Evolutionary conservation across 2,797 vertebrate genomes (phyloP).

Genomic region (Miichthys miiuy): DNA sequence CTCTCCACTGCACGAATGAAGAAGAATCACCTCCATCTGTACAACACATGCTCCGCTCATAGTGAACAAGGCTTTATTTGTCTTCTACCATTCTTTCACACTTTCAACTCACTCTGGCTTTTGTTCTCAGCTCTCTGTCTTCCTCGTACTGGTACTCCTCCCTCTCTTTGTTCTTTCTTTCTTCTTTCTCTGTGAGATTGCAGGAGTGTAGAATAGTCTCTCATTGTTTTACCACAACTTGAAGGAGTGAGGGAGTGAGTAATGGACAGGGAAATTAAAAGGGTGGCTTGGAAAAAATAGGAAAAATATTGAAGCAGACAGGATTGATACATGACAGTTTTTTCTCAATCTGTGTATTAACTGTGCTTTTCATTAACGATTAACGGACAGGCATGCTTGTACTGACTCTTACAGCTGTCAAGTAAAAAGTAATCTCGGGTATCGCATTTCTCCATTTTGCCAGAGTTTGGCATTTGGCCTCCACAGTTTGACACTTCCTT

Average conservation of each 20-base stretch:
- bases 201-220: slow-evolving; percentile 1
- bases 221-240: slow-evolving; percentile 21
- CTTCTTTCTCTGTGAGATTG: slow-evolving; percentile 6
- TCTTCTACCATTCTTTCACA: slow-evolving; percentile 60
- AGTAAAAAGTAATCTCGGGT: slow-evolving; percentile 29
- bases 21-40: slow-evolving; percentile 71
- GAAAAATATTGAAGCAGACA: slow-evolving; percentile 5
- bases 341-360: slow-evolving; percentile 9
- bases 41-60: slow-evolving; percentile 65
- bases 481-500: slow-evolving; percentile 57
- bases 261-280: slow-evolving; percentile 32
- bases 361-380: slow-evolving; percentile 4
- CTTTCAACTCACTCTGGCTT: slow-evolving; percentile 37
- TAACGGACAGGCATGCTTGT: neutral
- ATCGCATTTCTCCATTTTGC: slow-evolving; percentile 34
- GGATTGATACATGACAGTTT: slow-evolving; percentile 3
- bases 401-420: neutral
- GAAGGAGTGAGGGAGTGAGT: slow-evolving; percentile 27
- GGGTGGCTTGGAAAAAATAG: neutral
- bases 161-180: slow-evolving; percentile 27
- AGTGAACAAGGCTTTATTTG: slow-evolving; percentile 65
- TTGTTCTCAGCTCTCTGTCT: slow-evolving; percentile 33
- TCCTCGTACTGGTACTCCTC: slow-evolving; percentile 5
- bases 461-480: slow-evolving; percentile 47
- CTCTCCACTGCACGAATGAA: slow-evolving; percentile 23